Percentiles rank a stretch among this genome's conserved stretches.
phyloP scores from a whole-genome alignment of 2,888 invertebrate genomes.

The Synergus laeviventris region DNA sequence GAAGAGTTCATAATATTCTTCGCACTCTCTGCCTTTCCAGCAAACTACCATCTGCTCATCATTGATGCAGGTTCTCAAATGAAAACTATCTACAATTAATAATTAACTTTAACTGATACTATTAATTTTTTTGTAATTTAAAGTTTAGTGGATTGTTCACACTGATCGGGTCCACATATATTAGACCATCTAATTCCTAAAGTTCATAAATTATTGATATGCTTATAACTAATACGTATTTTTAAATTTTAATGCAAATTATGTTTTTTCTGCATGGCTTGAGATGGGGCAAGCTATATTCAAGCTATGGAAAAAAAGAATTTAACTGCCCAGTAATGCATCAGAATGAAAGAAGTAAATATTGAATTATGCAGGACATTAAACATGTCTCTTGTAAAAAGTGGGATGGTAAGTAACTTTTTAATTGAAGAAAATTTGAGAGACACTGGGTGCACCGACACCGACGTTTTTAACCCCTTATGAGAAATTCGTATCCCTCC shows the following conservation, averaged over 20 bases:
- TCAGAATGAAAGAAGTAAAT: background rate
- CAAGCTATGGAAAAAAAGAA: background rate
- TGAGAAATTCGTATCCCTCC: constrained; percentile 56
- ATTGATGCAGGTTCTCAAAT: constrained; percentile 10
- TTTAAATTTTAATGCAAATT: too few relatives aligned
- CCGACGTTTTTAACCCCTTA: constrained; percentile 57
- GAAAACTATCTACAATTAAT: background rate
- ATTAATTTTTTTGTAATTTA: too few relatives aligned
- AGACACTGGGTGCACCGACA: constrained; percentile 47
- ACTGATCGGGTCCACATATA: too few relatives aligned
- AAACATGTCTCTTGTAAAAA: background rate
- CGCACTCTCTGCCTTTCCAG: constrained; percentile 42
- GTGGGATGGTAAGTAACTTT: background rate
- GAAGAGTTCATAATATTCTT: constrained; percentile 65
- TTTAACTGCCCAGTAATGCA: background rate
- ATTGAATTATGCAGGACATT: background rate
- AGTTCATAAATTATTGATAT: too few relatives aligned
- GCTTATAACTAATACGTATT: too few relatives aligned
- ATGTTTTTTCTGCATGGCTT: too few relatives aligned
- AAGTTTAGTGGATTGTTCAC: too few relatives aligned
- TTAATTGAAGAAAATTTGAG: constrained; percentile 52
- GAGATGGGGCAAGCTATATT: too few relatives aligned
- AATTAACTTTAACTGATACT: too few relatives aligned
- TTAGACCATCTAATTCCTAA: too few relatives aligned
- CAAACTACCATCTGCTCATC: constrained; percentile 3